phyloP scores from a whole-genome alignment of 23 tunicate species.

The Styela clava region DNA sequence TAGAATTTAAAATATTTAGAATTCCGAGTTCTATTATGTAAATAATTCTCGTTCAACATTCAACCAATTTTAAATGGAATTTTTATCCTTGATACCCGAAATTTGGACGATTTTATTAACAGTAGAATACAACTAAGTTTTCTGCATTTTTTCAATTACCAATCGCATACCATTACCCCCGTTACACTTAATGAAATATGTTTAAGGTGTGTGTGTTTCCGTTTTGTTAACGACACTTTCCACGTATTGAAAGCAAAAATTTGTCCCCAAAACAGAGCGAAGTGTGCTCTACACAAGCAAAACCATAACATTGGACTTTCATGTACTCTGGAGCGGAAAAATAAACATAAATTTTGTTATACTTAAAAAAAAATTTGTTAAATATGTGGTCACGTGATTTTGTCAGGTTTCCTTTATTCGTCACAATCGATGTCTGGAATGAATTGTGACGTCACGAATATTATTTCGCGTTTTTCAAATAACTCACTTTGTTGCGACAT shows the following conservation, averaged over 20 bases:
- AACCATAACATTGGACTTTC: not conserved
- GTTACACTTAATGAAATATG: not conserved
- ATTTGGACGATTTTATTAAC: too few species aligned
- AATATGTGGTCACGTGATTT: not conserved
- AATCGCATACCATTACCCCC: not conserved
- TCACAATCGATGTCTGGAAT: not conserved
- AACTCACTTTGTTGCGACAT: not conserved
- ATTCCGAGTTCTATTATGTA: too few species aligned
- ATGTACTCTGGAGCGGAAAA: not conserved
- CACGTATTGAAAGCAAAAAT: not conserved
- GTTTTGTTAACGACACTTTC: not conserved
- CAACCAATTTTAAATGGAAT: too few species aligned
- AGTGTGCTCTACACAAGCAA: not conserved
- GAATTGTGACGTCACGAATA: not conserved
- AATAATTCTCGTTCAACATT: too few species aligned
- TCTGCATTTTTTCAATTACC: too few species aligned
- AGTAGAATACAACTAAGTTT: too few species aligned
- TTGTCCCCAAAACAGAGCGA: not conserved
- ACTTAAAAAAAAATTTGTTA: not conserved
- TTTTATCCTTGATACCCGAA: too few species aligned
- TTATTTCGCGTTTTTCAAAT: not conserved
- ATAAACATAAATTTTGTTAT: not conserved
- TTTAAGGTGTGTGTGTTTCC: not conserved
- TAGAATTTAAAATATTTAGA: too few species aligned
- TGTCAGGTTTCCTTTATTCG: not conserved